Evolutionary conservation across 2,888 invertebrate genomes (phyloP), one percentile per base, ranked within the genome.

Genomic region (Yponomeuta plumbellus): DNA sequence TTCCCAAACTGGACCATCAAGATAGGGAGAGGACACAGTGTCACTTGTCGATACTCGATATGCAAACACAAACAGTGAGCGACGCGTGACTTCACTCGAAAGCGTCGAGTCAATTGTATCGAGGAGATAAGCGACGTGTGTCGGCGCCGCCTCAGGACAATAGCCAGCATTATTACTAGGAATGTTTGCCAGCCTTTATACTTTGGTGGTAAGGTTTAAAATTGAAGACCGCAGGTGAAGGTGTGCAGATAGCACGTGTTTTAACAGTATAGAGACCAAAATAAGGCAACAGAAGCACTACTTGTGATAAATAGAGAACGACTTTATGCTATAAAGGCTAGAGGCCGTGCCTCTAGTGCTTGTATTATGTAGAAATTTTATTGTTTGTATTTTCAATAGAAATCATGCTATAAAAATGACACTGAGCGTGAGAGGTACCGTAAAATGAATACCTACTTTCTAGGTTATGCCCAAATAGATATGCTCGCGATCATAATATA

Each of bases 31-130:
- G 22, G 20, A 64, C 52, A 80, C 76, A 79, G 74, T 79, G 77
- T 80, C 81, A 85, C 85, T 84, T 85, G 84, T 80, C 80, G 75
- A 81, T 83, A 76, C 79, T 80, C 80, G 75, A 81, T 83, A 76
- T 79, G 74, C 79, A 81, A 85, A 80, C 73, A 80, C 78, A 85
- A 84, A 86, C 78, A 83, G 76, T 78, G 75, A 78, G 73, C 83
- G 86, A 86, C 84, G 80, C 84, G 85, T 80, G 86, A 84, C 80
- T 86, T 87, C 83, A 78, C 81, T 87, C 83, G 85, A 86, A 86
- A 85, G 57, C 26, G 21, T 79, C 52, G 44, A 52, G 79, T 26
- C 52, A 64, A 64, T 64, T 52, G 64, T 64, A 79, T 85, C 81
- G 79, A 81, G 80, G 84, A 84, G 87, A 52, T 88, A 86, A 84